Evolutionary conservation across 1,140 invertebrate genomes (phyloP).

Genomic region (Cardiocondyla obscurior): DNA sequence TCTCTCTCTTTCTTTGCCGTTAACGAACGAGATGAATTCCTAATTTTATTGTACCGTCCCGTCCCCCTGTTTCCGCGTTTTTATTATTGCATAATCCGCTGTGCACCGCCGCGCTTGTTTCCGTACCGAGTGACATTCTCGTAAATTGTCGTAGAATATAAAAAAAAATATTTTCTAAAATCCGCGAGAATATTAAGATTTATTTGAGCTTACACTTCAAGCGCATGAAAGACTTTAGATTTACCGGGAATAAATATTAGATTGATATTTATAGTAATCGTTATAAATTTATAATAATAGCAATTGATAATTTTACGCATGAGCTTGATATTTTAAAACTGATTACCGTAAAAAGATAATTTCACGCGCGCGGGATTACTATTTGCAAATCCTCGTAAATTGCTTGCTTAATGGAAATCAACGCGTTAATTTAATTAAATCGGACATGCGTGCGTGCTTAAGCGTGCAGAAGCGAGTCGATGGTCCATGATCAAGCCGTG

Average conservation of each 20-base stretch:
- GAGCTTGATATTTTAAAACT: no score
- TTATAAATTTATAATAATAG: no score
- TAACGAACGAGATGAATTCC: slow-evolving; percentile 61
- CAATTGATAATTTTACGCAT: no score
- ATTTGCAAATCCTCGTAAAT: neutral
- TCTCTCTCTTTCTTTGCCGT: neutral
- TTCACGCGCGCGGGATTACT: neutral
- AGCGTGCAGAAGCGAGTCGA: slow-evolving; percentile 52
- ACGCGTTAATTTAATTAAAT: slow-evolving; percentile 53
- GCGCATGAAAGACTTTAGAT: no score
- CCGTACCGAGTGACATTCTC: neutral
- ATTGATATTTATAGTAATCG: no score
- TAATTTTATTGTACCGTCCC: slow-evolving; percentile 37
- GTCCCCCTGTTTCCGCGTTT: slow-evolving; percentile 8
- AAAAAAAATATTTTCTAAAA: slow-evolving; percentile 22
- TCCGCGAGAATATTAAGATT: neutral
- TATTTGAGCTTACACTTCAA: neutral
- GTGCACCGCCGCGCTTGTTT: neutral
- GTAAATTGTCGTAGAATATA: neutral
- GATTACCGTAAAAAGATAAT: no score
- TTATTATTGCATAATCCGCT: slow-evolving; percentile 32
- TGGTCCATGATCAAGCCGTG: neutral
- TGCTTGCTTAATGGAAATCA: neutral
- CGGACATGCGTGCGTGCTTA: slow-evolving; percentile 48
- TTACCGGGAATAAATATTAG: no score